A percentile compares a stretch with the other conserved stretches of the same genome.
These are phyloP conservation scores for Montipora cactus DNA, from an alignment of 64 coral and sea anemone genomes.

Conservation along the genomic window DNA sequence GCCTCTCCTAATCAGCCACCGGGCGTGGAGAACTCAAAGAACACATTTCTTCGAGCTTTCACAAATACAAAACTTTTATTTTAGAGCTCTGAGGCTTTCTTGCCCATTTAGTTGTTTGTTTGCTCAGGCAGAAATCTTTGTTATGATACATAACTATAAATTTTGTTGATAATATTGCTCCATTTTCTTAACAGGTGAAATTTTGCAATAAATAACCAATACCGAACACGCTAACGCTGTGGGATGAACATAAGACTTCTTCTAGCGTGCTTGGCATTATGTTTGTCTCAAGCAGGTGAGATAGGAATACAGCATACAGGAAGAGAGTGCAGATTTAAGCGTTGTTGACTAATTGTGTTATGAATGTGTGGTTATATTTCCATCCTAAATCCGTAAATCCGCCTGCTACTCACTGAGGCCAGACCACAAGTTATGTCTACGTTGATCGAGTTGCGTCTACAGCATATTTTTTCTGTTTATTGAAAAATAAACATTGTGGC, in stretches of 20 bases:
- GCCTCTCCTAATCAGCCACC: neutral
- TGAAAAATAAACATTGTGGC: neutral
- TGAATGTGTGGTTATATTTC: neutral
- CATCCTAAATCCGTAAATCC: neutral
- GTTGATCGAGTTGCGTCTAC: neutral
- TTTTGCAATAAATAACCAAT: slow-evolving; percentile 57
- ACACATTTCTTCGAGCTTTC: neutral
- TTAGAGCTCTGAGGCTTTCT: neutral
- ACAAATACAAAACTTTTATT: neutral
- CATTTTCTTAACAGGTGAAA: slow-evolving; percentile 37
- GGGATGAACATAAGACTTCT: slow-evolving; percentile 51
- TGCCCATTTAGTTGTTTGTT: neutral
- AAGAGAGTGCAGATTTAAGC: neutral
- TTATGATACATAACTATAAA: neutral
- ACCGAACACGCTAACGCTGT: slow-evolving; percentile 19
- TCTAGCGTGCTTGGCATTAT: slow-evolving; percentile 46
- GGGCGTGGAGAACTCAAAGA: neutral
- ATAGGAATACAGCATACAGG: neutral
- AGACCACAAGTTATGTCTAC: neutral
- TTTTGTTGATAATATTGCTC: neutral
- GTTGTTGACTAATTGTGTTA: neutral
- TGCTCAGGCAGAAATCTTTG: neutral
- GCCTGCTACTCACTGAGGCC: neutral
- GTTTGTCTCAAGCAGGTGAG: slow-evolving; percentile 47
- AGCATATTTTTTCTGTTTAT: neutral